Percentiles rank a stretch among this genome's conserved stretches.
Evolutionary conservation across 2,888 invertebrate species (phyloP).

Genomic region (Folsomia candida): DNA sequence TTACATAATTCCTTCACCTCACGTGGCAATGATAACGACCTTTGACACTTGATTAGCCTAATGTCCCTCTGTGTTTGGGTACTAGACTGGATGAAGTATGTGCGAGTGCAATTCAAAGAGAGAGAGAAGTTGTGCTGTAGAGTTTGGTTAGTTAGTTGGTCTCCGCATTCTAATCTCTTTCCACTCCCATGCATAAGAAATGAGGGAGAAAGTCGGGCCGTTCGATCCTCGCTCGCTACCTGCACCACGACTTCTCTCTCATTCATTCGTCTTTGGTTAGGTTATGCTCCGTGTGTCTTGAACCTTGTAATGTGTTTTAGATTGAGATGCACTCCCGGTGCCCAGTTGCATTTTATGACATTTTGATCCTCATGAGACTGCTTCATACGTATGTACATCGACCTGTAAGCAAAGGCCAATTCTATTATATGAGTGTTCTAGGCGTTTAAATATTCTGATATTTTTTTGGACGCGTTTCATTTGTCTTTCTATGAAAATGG

Average conservation of each 20-base stretch:
- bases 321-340: too few species aligned
- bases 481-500: background rate
- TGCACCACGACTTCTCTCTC: background rate
- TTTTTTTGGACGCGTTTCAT: too few species aligned
- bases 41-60: conserved; percentile 45
- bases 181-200: conserved; percentile 1
- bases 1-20: background rate
- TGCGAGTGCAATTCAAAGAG: background rate
- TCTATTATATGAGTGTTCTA: background rate
- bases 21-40: conserved; percentile 33
- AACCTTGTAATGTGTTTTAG: background rate
- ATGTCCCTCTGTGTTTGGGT: conserved; percentile 10
- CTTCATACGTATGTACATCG: background rate
- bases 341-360: background rate
- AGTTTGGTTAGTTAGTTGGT: background rate
- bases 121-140: background rate
- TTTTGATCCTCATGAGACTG: background rate
- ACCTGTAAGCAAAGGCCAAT: background rate
- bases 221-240: background rate
- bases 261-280: background rate
- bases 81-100: background rate
- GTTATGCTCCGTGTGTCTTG: background rate
- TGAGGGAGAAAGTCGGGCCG: conserved; percentile 1
- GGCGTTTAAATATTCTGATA: background rate
- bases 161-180: background rate